phyloP scores from a whole-genome alignment of 1,140 invertebrate genomes.

The Drosophila biarmipes region DNA sequence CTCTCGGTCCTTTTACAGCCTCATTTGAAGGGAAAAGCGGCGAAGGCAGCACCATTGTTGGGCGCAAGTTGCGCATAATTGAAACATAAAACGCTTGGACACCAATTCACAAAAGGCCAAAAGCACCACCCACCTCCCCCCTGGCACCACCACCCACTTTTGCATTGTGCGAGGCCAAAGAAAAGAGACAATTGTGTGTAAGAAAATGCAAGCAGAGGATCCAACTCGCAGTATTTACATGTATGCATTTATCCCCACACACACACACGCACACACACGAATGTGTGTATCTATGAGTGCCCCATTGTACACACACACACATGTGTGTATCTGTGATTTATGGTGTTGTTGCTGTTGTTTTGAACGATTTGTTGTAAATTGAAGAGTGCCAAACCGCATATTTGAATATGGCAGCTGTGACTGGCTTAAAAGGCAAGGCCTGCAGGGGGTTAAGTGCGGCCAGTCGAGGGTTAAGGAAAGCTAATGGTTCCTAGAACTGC shows the following conservation, averaged over 20 bases:
- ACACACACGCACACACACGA: not conserved
- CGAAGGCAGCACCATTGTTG: conserved; percentile 64
- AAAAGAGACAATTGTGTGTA: conserved; percentile 82
- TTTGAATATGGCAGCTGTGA: conserved; percentile 69
- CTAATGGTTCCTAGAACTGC: not conserved
- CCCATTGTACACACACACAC: not conserved
- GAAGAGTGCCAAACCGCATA: conserved; percentile 80
- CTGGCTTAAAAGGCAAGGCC: conserved; percentile 8
- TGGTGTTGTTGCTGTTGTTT: conserved; percentile 40
- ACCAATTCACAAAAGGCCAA: conserved; percentile 80
- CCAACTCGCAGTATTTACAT: conserved; percentile 14
- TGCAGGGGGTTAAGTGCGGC: conserved; percentile 2
- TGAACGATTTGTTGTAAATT: conserved; percentile 78
- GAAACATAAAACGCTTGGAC: conserved; percentile 83
- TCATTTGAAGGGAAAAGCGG: conserved; percentile 51
- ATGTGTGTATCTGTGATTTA: conserved; percentile 51
- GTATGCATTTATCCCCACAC: not conserved
- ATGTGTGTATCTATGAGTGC: conserved; percentile 14
- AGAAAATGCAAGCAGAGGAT: conserved; percentile 70
- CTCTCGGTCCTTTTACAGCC: conserved; percentile 65
- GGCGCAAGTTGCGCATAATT: conserved; percentile 81
- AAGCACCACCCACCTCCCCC: conserved; percentile 5
- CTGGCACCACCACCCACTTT: conserved; percentile 17
- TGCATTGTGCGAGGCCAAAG: conserved; percentile 73
- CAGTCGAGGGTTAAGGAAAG: not conserved